A percentile compares a stretch with the other conserved stretches of the same genome.
These are phyloP conservation scores for Candoia aspera DNA, from an alignment of 2,113 vertebrate genomes.

Conservation along the genomic window DNA sequence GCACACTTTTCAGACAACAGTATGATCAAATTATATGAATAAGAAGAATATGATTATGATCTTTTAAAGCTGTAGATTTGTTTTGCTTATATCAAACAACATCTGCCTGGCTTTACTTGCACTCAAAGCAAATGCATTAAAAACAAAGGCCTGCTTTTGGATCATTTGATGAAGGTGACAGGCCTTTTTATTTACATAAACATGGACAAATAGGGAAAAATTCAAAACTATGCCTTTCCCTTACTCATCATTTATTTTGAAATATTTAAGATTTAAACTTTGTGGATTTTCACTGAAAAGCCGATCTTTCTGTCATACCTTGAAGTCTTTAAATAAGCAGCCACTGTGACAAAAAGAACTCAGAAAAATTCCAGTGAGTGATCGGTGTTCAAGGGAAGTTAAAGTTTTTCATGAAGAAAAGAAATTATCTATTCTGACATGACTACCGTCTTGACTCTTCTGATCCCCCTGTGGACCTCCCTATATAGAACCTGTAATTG, in stretches of 20 bases:
- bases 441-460: no score
- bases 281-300: constrained; percentile 4
- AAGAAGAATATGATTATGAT: constrained; percentile 44
- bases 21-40: constrained; percentile 54
- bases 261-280: constrained; percentile 23
- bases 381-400: not conserved
- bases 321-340: not conserved
- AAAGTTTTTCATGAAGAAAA: not conserved
- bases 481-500: no score
- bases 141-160: constrained; percentile 24
- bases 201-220: constrained; percentile 24
- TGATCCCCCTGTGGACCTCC: no score
- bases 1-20: constrained; percentile 26
- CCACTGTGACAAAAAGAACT: not conserved
- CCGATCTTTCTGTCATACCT: not conserved
- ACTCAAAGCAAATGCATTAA: constrained; percentile 45
- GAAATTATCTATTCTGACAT: not conserved
- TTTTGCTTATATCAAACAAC: constrained; percentile 63
- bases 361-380: not conserved
- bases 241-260: not conserved
- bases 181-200: constrained; percentile 35
- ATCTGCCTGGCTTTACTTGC: constrained; percentile 54
- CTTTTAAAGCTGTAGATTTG: constrained; percentile 51
- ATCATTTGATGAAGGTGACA: constrained; percentile 18
- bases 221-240: not conserved